Percentiles rank a stretch among this genome's conserved stretches.
phyloP scores from a whole-genome alignment of 1,140 invertebrate genomes.

The Ptiloglossa arizonensis region DNA sequence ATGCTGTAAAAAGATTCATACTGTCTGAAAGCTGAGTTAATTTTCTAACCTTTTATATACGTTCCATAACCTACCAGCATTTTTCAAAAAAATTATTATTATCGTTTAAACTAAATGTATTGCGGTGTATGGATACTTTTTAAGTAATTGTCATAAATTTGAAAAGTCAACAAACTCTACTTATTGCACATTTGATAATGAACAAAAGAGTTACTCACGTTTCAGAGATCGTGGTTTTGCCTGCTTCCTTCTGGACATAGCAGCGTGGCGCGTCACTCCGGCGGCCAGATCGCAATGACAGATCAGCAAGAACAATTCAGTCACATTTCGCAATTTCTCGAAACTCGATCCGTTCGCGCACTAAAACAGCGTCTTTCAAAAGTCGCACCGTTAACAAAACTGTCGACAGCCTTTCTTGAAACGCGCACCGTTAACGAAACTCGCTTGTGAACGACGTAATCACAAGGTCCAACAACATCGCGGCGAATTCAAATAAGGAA shows the following conservation, averaged over 20 bases:
- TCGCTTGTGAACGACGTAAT: neutral
- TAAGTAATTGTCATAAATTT: neutral
- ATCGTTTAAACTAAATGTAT: too few species aligned
- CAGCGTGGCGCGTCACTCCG: conserved; percentile 55
- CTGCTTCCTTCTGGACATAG: conserved; percentile 82
- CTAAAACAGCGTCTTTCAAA: neutral
- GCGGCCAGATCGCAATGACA: neutral
- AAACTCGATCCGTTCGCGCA: conserved; percentile 15
- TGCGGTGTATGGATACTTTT: too few species aligned
- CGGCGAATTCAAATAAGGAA: conserved; percentile 1
- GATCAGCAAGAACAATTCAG: conserved; percentile 18
- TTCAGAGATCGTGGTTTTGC: conserved; percentile 82
- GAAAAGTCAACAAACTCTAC: conserved; percentile 1
- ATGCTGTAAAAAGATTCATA: too few species aligned
- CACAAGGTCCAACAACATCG: neutral
- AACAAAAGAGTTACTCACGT: conserved; percentile 73
- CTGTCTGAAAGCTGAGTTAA: too few species aligned
- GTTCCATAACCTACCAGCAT: too few species aligned
- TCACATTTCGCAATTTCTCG: conserved; percentile 40
- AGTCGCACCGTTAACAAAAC: conserved; percentile 11
- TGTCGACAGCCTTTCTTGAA: neutral
- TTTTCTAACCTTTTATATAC: too few species aligned
- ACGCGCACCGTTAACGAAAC: neutral
- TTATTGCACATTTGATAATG: neutral
- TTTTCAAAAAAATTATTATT: too few species aligned